Evolutionary conservation across 2,113 vertebrate species (phyloP).

Genomic region (Miniopterus natalensis): DNA sequence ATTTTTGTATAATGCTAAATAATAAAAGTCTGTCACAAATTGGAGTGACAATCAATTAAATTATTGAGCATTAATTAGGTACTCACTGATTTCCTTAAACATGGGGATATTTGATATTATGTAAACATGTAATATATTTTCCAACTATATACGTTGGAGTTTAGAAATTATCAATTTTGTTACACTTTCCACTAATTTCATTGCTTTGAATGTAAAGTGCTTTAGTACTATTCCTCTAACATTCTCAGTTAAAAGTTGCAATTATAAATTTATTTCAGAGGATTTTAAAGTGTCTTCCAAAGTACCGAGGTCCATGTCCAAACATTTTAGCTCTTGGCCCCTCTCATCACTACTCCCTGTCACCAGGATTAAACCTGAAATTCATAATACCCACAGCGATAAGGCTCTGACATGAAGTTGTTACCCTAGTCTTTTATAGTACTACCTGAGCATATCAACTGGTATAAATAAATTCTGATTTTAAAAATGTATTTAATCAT

Average conservation of each 20-base stretch:
- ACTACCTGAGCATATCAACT: background rate
- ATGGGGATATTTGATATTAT: background rate
- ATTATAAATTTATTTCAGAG: conserved; percentile 50
- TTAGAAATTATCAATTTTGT: background rate
- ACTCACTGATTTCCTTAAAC: conserved; percentile 26
- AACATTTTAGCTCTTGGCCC: background rate
- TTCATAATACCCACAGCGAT: background rate
- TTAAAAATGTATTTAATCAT: background rate
- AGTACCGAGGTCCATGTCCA: conserved; percentile 33
- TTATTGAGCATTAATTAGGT: conserved; percentile 9
- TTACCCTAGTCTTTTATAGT: background rate
- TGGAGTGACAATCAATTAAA: background rate
- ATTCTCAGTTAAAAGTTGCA: conserved; percentile 38
- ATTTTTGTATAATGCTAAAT: background rate
- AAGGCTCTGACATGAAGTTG: background rate
- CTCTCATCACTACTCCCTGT: background rate
- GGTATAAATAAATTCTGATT: background rate
- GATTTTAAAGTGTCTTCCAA: conserved; percentile 47
- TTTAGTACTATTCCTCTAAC: background rate
- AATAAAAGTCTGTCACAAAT: background rate
- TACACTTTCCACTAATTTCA: conserved; percentile 21
- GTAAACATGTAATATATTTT: background rate
- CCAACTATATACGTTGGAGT: background rate
- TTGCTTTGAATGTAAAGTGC: background rate
- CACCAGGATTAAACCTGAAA: conserved; percentile 6